These are phyloP conservation scores for Leptodactylus fallax DNA, from an alignment of 2,797 vertebrate genomes.

Conservation along the genomic window DNA sequence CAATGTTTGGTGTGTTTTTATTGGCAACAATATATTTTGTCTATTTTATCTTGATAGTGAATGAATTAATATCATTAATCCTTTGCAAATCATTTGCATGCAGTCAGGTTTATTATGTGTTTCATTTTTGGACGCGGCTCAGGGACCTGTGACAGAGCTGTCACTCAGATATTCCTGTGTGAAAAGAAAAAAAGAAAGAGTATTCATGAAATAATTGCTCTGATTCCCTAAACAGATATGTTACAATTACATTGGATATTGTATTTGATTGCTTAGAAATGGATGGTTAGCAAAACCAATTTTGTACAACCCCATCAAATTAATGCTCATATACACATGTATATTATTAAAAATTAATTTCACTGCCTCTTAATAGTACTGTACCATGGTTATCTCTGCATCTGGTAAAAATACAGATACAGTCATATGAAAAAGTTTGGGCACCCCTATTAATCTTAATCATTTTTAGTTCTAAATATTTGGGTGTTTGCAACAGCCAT, in stretches of 20 bases:
- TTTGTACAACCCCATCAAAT: slow-evolving; percentile 71
- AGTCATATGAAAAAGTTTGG: no score
- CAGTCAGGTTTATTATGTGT: slow-evolving; percentile 16
- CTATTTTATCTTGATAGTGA: not conserved
- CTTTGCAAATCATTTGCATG: slow-evolving; percentile 27
- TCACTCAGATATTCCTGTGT: slow-evolving; percentile 48
- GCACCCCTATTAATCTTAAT: no score
- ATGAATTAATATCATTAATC: slow-evolving; percentile 37
- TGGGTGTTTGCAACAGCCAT: no score
- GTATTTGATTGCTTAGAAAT: slow-evolving; percentile 74
- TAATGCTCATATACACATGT: slow-evolving; percentile 75
- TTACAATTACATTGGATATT: slow-evolving; percentile 72
- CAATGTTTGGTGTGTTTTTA: not conserved
- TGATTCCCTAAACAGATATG: slow-evolving; percentile 72
- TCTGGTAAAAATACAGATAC: no score
- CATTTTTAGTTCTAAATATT: no score
- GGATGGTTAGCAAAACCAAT: slow-evolving; percentile 80
- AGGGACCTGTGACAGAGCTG: slow-evolving; percentile 56
- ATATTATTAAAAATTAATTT: slow-evolving; percentile 71
- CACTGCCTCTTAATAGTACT: slow-evolving; percentile 62
- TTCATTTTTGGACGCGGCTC: slow-evolving; percentile 40
- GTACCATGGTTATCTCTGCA: not conserved
- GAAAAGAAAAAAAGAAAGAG: slow-evolving; percentile 42
- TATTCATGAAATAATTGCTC: slow-evolving; percentile 70
- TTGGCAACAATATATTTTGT: slow-evolving; percentile 29